phyloP scores from a whole-genome alignment of 2,113 vertebrate genomes.

The Sorex araneus region DNA sequence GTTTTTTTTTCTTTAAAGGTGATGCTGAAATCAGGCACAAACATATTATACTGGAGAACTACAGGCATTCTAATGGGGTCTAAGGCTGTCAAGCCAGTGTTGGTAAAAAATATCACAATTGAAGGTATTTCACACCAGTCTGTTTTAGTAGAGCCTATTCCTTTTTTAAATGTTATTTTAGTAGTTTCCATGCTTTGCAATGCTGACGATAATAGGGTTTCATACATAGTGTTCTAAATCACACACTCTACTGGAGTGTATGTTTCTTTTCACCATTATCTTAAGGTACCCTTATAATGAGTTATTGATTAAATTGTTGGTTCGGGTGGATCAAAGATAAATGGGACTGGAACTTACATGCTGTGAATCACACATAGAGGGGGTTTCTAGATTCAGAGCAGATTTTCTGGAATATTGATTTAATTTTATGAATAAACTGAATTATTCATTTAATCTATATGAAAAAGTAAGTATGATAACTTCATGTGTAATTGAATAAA shows the following conservation, averaged over 20 bases:
- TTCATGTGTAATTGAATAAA: conserved; percentile 28
- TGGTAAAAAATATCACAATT: conserved; percentile 97
- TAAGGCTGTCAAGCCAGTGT: conserved; percentile 95
- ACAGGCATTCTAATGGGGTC: conserved; percentile 94
- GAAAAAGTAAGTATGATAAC: conserved; percentile 37
- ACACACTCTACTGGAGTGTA: no score
- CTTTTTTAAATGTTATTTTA: background rate
- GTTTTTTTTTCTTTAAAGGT: conserved; percentile 88
- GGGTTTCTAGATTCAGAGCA: no score
- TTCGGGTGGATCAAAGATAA: background rate
- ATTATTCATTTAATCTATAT: conserved; percentile 33
- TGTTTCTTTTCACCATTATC: no score
- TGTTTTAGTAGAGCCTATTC: background rate
- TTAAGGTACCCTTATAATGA: background rate
- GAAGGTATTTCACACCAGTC: conserved; percentile 90
- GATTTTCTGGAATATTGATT: background rate
- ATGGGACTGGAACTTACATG: background rate
- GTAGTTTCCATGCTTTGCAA: no score
- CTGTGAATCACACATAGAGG: background rate
- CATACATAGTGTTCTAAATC: no score
- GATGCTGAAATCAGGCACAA: conserved; percentile 96
- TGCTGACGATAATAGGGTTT: no score
- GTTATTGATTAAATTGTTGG: background rate
- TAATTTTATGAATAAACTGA: background rate
- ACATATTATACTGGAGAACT: conserved; percentile 98